Evolutionary conservation across 2,888 invertebrate genomes (phyloP), one percentile per base, ranked within the genome.

Genomic region (Sipha maydis): DNA sequence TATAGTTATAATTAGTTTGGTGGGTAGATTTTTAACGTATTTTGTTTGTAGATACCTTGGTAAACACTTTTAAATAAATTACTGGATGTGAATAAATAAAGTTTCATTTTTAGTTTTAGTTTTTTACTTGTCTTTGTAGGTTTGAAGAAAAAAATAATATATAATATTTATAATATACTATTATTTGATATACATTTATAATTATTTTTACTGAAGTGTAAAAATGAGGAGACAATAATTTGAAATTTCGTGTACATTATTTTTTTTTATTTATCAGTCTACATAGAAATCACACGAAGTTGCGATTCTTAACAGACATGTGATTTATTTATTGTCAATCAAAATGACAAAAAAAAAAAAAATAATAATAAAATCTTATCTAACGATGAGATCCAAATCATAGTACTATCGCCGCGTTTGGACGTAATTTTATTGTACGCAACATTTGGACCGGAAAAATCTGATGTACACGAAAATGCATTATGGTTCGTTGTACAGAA

Each of bases 261-360:
- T 61, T 61, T 61, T 61, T 61, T 61, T 61, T 21, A 3, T 21
- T 61, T 0, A 61, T 48, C 48, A 8, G 41, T 11, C 0, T 21
- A 5, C 61, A 21, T 61, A 21, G 3, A 61, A 61, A 61, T 21
- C 19, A 21, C 25, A 21, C 3, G 25, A 9, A 54, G 25, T 61
- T 9, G 61, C 61, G 61, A 14, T 14, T 11, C 48, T 54, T 54
- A 54, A 78, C 54, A 78, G 31, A 54, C 34, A 9, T 56, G 25
- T 54, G 54, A 56, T 78, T 78, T 54, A 79, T 79, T 61, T 79
- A 61, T 79, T 61, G 79, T 61, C 79, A 61, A 79, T 79, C 61
- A 79, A 79, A 79, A 38, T 17, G 61, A 79, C 34, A 61, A 54
- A 79, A 61, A 61, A 61, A 61, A 34, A 34, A 3, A 34, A 34